phyloP scores from a whole-genome alignment of 2,113 vertebrate genomes.

The Alligator mississippiensis region DNA sequence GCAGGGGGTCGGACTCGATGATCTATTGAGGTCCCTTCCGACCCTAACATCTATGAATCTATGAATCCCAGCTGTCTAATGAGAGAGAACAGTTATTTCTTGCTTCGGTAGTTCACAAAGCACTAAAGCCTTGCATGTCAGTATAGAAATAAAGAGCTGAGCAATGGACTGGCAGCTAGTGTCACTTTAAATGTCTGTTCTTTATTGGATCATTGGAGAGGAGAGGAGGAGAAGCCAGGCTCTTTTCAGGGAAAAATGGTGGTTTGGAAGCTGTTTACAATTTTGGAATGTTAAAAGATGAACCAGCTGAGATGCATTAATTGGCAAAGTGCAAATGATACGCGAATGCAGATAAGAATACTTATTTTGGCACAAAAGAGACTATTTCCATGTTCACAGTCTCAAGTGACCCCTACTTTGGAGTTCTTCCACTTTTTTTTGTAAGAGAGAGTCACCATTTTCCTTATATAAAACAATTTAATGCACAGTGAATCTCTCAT shows the following conservation, averaged over 20 bases:
- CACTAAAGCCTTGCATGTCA: not conserved
- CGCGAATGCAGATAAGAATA: not conserved
- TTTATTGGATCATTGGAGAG: not conserved
- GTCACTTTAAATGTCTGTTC: not conserved
- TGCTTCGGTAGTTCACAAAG: conserved; percentile 5
- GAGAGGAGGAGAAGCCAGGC: not conserved
- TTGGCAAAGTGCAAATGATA: conserved; percentile 2
- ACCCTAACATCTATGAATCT: too few species aligned
- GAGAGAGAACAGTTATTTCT: not conserved
- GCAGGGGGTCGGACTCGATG: too few species aligned
- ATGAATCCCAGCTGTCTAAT: not conserved
- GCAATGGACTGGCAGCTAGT: not conserved
- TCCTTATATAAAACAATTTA: conserved; percentile 2
- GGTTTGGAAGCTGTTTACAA: conserved; percentile 13
- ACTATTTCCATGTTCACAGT: not conserved
- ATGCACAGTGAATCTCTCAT: not conserved
- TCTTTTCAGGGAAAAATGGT: conserved; percentile 14
- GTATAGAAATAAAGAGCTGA: not conserved
- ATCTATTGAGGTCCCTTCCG: too few species aligned
- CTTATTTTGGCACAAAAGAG: not conserved
- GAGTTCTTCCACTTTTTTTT: not conserved
- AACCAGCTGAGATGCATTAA: conserved; percentile 11
- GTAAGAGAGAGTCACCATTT: not conserved
- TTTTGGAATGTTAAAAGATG: conserved; percentile 18
- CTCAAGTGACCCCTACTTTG: not conserved